These are phyloP conservation scores for Mythimna ferrago DNA, from an alignment of 2,888 invertebrate genomes.

Conservation along the genomic window DNA sequence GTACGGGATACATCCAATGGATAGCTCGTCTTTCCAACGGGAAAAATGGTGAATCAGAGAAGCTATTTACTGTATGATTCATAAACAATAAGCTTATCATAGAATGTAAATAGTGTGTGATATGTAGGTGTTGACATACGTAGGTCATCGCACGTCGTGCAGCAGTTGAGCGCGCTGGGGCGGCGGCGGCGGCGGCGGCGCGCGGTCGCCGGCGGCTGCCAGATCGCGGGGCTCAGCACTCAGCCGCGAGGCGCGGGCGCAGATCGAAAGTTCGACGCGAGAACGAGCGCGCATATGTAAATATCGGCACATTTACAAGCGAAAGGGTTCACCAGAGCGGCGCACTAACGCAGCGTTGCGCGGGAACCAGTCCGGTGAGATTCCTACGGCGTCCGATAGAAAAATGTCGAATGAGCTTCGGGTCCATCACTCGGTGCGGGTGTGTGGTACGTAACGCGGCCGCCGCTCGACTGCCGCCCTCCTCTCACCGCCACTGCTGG, in stretches of 20 bases:
- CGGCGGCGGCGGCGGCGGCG: constrained; percentile 79
- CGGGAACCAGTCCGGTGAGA: constrained; percentile 92
- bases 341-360: constrained; percentile 90
- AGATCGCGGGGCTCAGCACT: constrained; percentile 80
- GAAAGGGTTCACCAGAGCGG: constrained; percentile 91
- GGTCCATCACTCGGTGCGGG: constrained; percentile 85
- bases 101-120: constrained; percentile 35
- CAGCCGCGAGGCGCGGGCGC: constrained; percentile 80
- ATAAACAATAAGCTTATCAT: constrained; percentile 35
- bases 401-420: constrained; percentile 90
- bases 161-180: constrained; percentile 83
- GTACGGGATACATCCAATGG: constrained; percentile 12
- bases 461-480: constrained; percentile 88
- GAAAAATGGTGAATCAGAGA: constrained; percentile 10
- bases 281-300: constrained; percentile 90
- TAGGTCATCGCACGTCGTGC: constrained; percentile 87
- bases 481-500: constrained; percentile 86
- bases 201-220: constrained; percentile 73
- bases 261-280: constrained; percentile 90
- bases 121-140: constrained; percentile 80
- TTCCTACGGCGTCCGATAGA: constrained; percentile 92
- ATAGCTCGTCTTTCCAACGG: constrained; percentile 10
- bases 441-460: constrained; percentile 88
- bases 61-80: constrained; percentile 6
- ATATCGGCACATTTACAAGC: constrained; percentile 91